These are phyloP conservation scores for Ptychadena robeensis DNA, from an alignment of 2,797 vertebrate species.

Conservation along the genomic window DNA sequence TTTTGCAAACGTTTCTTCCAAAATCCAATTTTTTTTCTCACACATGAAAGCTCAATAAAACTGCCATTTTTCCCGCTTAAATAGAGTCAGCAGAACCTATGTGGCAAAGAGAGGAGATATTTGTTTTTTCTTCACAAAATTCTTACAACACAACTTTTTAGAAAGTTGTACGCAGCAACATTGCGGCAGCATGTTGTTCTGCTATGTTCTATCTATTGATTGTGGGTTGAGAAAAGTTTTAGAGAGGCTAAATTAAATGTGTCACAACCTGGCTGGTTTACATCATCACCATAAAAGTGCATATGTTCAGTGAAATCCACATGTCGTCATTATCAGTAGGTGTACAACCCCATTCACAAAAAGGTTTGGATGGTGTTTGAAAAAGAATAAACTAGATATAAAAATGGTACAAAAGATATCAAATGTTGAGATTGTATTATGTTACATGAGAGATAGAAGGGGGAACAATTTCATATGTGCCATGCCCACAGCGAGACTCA, in stretches of 20 bases:
- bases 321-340: not conserved
- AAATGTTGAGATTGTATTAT: no score
- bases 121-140: not conserved
- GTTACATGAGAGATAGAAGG: not conserved
- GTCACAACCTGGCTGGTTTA: not conserved
- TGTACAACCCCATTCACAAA: no score
- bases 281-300: not conserved
- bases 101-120: not conserved
- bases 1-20: no score
- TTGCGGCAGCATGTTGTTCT: no score
- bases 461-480: not conserved
- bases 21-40: not conserved
- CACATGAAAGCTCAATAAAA: not conserved
- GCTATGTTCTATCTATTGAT: not conserved
- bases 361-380: no score
- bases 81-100: not conserved
- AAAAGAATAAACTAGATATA: no score
- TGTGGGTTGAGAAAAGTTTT: not conserved
- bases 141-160: no score
- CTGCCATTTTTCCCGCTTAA: not conserved
- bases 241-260: not conserved
- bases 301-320: not conserved
- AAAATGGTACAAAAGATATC: no score
- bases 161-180: no score
- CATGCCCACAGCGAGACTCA: no score